phyloP scores from a whole-genome alignment of 2,113 vertebrate genomes.

The Forbesichthys papilliferus region DNA sequence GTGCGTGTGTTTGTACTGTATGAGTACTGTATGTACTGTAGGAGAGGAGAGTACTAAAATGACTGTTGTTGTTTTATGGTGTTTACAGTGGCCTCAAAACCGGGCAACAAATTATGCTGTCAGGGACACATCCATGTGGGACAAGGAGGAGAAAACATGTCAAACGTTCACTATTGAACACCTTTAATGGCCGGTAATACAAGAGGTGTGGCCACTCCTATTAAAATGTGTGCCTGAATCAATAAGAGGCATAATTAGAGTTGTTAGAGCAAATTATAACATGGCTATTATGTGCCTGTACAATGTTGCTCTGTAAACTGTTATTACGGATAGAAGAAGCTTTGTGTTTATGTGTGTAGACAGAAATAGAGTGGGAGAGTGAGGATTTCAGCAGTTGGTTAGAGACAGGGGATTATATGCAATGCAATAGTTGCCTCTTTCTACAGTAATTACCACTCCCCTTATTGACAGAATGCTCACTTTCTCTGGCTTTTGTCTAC shows the following conservation, averaged over 20 bases:
- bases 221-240: constrained; percentile 99
- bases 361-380: constrained; percentile 64
- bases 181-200: constrained; percentile 97
- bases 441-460: constrained; percentile 92
- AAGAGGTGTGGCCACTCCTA: constrained; percentile 97
- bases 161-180: constrained; percentile 97
- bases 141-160: constrained; percentile 88
- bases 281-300: constrained; percentile 94
- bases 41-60: constrained; percentile 79
- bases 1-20: constrained; percentile 32
- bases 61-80: constrained; percentile 84
- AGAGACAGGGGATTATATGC: constrained; percentile 77
- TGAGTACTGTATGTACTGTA: background rate
- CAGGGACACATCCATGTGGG: constrained; percentile 88
- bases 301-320: constrained; percentile 96
- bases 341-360: constrained; percentile 81
- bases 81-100: constrained; percentile 91
- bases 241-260: constrained; percentile 99
- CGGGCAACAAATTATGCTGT: constrained; percentile 92
- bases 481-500: constrained; percentile 94
- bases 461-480: constrained; percentile 94
- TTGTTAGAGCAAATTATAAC: constrained; percentile 99
- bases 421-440: constrained; percentile 93
- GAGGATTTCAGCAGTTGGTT: constrained; percentile 50
- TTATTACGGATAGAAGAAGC: constrained; percentile 88